A percentile compares a stretch with the other conserved stretches of the same genome.
Evolutionary conservation across 2,888 invertebrate genomes (phyloP).

Genomic region (Leptarthrus brevirostris): DNA sequence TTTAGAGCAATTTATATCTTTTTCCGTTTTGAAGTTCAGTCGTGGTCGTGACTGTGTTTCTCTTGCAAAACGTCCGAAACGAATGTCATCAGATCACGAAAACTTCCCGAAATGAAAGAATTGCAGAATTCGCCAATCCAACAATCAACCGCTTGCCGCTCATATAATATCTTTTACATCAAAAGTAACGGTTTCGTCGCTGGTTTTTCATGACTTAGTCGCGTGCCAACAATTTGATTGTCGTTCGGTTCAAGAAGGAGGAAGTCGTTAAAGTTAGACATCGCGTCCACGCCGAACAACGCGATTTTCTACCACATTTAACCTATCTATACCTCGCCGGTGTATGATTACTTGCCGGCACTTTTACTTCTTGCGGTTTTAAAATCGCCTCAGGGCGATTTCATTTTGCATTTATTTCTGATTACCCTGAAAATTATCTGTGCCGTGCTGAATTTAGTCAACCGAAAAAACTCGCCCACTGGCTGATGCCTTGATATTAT

Average conservation of each 20-base stretch:
- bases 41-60: conserved; percentile 16
- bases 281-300: no score
- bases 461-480: no score
- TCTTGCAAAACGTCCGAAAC: conserved; percentile 19
- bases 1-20: not conserved
- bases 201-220: not conserved
- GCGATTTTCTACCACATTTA: no score
- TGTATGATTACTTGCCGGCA: no score
- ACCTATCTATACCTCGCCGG: no score
- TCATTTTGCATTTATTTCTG: no score
- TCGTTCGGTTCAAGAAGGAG: not conserved
- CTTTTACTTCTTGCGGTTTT: no score
- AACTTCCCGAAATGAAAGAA: conserved; percentile 1
- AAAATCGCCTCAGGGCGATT: no score
- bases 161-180: not conserved
- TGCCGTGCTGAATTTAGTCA: no score
- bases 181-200: not conserved
- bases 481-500: no score
- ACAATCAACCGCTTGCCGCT: not conserved
- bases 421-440: no score
- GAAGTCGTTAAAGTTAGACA: no score
- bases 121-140: not conserved
- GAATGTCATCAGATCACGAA: conserved; percentile 44
- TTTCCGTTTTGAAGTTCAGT: conserved; percentile 31
- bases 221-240: not conserved